These are phyloP conservation scores for Chrysolina oricalcia DNA, from an alignment of 2,888 invertebrate species.

Conservation along the genomic window DNA sequence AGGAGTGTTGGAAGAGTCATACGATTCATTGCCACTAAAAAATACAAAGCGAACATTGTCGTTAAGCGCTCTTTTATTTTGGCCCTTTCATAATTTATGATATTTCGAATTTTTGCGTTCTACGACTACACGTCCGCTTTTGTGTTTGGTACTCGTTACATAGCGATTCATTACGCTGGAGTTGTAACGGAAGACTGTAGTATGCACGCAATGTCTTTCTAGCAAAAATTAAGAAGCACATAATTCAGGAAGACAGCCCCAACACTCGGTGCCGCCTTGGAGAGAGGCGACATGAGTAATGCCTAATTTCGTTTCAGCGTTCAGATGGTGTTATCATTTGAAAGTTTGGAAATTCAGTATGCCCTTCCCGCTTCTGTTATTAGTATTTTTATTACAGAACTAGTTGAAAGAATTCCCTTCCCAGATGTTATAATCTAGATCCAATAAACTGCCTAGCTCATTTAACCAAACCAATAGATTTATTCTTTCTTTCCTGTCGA, in stretches of 20 bases:
- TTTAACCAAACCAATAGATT: too few relatives aligned
- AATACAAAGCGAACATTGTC: conserved; percentile 53
- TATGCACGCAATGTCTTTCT: conserved; percentile 47
- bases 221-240: conserved; percentile 24
- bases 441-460: too few relatives aligned
- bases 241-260: conserved; percentile 16
- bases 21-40: conserved; percentile 55
- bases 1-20: conserved; percentile 56
- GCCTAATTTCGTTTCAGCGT: neutral
- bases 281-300: conserved; percentile 15
- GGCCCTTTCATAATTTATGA: conserved; percentile 55
- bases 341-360: neutral
- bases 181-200: conserved; percentile 34
- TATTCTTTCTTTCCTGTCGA: too few relatives aligned
- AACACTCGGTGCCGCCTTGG: conserved; percentile 3
- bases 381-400: too few relatives aligned
- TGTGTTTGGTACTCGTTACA: conserved; percentile 43
- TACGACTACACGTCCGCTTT: conserved; percentile 46
- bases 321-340: neutral
- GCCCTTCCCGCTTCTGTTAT: neutral
- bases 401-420: too few relatives aligned
- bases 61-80: conserved; percentile 53
- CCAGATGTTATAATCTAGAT: too few relatives aligned
- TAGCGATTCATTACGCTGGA: conserved; percentile 43
- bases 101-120: conserved; percentile 47